Base-by-base conservation (phyloP, 2,888 invertebrate genomes). In the Pachycephus smyrnensis region DNA sequence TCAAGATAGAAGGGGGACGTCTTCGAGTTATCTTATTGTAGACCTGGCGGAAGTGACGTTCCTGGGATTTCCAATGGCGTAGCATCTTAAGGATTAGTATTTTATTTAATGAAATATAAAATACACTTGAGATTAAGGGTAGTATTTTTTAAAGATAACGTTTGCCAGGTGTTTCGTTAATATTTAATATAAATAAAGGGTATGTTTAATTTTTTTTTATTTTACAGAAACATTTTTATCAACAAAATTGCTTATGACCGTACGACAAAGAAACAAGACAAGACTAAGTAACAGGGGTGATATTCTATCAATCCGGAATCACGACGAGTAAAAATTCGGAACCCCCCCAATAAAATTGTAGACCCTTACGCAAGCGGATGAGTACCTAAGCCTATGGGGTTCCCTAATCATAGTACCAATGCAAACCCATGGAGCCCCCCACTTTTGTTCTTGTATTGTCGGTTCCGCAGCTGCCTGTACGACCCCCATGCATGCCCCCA, bases 401-500 rank as follows among this genome's bases (percentile, higher is more conserved):
- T 76, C 79, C 79, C 76, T 83, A 83, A 84, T 84, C 83, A 81
- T 82, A 79, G 79, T 78, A 77, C 77, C 81, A 80, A 82, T 82
- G 80, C 79, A 80, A 81, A 82, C 69, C 69, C 75, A 32, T 75
- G 69, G 68, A 74, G 74, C 35, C 77, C 75, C 69, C 55, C 81
- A 79, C 79, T 80, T 81, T 82, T 81, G 76, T 82, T 81, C 78
- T 78, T 85, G 89, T 85, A 90, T 90, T 90, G 90, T 90, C 87
- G 87, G 84, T 81, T 79, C 82, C 83, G 88, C 90, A 90, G 90
- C 90, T 90, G 89, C 87, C 87, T 79, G 83, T 81, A 78, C 86
- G 88, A 90, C 90, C 90, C 90, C 90, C 89, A 90, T 90, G 86
- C 88, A 87, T 88, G 88, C 88, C 89, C 88, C 86, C 89, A 87